Evolutionary conservation across 2,113 vertebrate species (phyloP).

Genomic region (Canis aureus): DNA sequence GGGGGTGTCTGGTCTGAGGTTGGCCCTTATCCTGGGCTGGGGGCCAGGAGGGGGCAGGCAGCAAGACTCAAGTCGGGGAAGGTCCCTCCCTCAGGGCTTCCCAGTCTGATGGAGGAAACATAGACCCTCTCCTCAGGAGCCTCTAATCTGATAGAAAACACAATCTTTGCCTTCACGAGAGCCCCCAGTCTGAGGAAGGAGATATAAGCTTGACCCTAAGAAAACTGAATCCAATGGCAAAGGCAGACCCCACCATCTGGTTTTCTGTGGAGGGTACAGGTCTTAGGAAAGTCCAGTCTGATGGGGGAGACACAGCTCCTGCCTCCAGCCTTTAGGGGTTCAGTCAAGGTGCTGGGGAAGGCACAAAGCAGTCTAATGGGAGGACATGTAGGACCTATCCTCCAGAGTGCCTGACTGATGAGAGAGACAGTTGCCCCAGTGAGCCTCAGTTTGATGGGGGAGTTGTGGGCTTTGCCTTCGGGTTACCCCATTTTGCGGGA

Average conservation of each 20-base stretch:
- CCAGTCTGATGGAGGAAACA: neutral
- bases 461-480: neutral
- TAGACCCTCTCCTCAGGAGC: neutral
- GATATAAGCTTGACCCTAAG: neutral
- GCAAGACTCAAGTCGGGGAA: neutral
- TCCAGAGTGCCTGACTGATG: neutral
- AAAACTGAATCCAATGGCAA: neutral
- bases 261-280: fast-evolving
- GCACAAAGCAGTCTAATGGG: neutral
- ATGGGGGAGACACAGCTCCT: neutral
- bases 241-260: neutral
- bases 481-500: neutral
- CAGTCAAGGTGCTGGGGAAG: neutral
- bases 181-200: neutral
- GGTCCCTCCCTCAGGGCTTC: neutral
- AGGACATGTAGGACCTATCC: neutral
- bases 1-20: neutral
- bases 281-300: neutral
- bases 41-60: neutral
- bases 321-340: neutral
- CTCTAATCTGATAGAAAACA: neutral
- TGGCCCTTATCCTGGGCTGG: neutral
- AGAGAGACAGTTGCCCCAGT: neutral
- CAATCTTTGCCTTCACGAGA: neutral
- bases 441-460: neutral